These are phyloP conservation scores for Lacanobia oleracea DNA, from an alignment of 2,888 invertebrate genomes.

Conservation along the genomic window DNA sequence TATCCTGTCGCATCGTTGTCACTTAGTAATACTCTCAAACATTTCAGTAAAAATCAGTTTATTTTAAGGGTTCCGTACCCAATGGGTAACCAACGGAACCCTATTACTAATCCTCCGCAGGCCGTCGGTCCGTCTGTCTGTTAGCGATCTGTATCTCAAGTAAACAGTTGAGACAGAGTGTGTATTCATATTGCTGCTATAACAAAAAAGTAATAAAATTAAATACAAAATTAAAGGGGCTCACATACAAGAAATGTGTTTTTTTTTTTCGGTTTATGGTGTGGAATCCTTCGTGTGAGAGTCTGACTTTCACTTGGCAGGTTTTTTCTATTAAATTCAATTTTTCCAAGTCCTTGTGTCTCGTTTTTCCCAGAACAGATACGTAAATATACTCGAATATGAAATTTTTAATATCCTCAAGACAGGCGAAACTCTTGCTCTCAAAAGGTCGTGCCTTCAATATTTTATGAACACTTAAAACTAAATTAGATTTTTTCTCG, in stretches of 20 bases:
- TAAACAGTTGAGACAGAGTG: no score
- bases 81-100: no score
- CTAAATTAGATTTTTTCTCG: conserved; percentile 81
- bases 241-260: no score
- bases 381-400: conserved; percentile 75
- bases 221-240: no score
- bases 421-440: conserved; percentile 77
- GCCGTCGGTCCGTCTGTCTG: no score
- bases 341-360: conserved; percentile 41
- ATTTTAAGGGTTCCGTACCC: not conserved
- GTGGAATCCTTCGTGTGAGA: no score
- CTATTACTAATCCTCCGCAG: no score
- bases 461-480: conserved; percentile 85
- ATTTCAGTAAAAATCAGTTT: not conserved
- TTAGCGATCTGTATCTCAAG: no score
- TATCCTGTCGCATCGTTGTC: not conserved
- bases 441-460: conserved; percentile 78
- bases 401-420: conserved; percentile 84
- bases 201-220: no score
- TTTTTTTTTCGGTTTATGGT: no score
- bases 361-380: conserved; percentile 63
- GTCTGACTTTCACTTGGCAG: no score
- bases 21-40: not conserved
- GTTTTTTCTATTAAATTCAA: not conserved
- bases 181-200: no score